Base-by-base conservation (phyloP, 2,888 invertebrate genomes). In the Galerucella pusilla region DNA sequence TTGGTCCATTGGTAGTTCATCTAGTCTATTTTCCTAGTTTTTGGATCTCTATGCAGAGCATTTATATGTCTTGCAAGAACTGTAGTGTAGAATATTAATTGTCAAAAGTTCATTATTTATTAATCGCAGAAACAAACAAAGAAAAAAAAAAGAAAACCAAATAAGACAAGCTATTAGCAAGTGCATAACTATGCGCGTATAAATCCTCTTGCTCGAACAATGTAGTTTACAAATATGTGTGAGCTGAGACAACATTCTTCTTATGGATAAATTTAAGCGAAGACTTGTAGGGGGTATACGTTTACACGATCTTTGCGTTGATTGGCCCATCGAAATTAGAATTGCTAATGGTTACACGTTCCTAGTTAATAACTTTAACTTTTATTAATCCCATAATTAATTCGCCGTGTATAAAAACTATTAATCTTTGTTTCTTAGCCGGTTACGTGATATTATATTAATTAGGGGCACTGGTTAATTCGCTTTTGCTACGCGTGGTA, bases 241-340 rank as follows among this genome's bases (percentile, higher is more conserved):
- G 57, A 57, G 16, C 57, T 16, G 2, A 10, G n/a, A 16, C 7
- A 4, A 57, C 16, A 57, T 57, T 20, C 9, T 54, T 16, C 12
- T 46, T 9, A 12, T 11, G 10, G 52, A 12, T 54, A 54, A 16
- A 16, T 54, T 54, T 16, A 54, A 54, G 6, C 54, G 57, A 57
- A n/a, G 20, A 57, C 10, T 57, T 20, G 57, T 57, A 16, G 57
- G 57, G 20, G 57, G 57, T 20, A 10, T 57, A 20, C 16, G 20
- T 20, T 57, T 57, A 57, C 57, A 20, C 10, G 57, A 57, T 57
- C 9, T 20, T 9, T 16, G 10, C 57, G 16, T 20, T 16, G 57
- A 57, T 57, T 57, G 57, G 57, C 57, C 20, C 2, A 57, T 57
- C 57, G 16, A 57, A 57, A 57, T 57, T 57, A 57, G 57, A 57